A percentile compares a stretch with the other conserved stretches of the same genome.
These are phyloP conservation scores for Chlorodrepanis virens DNA, from an alignment of 2,113 vertebrate genomes.

Conservation along the genomic window DNA sequence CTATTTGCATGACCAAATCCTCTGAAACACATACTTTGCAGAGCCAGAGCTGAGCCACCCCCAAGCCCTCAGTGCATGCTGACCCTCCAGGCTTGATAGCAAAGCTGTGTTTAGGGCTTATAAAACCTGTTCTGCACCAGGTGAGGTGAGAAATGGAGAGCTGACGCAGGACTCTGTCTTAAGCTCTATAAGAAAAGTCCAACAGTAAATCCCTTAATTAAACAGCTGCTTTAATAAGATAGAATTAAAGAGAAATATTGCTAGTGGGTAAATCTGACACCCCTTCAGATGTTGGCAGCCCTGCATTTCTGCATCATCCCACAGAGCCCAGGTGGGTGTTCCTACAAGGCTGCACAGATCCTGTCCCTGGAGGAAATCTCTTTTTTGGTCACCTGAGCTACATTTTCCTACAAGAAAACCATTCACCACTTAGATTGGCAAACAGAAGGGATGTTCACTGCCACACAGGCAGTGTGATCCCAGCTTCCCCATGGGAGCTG, in stretches of 20 bases:
- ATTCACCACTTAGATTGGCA: rapidly evolving
- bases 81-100: not conserved
- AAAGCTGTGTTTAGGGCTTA: not conserved
- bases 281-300: not conserved
- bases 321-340: not conserved
- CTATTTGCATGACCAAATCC: not conserved
- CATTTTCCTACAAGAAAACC: not conserved
- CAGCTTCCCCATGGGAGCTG: rapidly evolving
- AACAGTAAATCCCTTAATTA: not conserved
- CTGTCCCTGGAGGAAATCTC: not conserved
- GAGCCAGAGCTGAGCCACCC: not conserved
- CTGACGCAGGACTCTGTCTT: not conserved
- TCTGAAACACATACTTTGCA: not conserved
- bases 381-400: not conserved
- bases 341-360: not conserved
- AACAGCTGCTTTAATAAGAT: not conserved
- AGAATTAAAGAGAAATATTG: not conserved
- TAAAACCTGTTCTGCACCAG: not conserved
- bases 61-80: not conserved
- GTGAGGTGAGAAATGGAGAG: not conserved
- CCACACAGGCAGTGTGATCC: rapidly evolving
- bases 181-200: not conserved
- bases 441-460: not conserved
- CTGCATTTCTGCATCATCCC: not conserved
- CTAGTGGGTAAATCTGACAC: not conserved